These are phyloP conservation scores for Chrysodeixis includens DNA, from an alignment of 2,888 invertebrate species.

Conservation along the genomic window DNA sequence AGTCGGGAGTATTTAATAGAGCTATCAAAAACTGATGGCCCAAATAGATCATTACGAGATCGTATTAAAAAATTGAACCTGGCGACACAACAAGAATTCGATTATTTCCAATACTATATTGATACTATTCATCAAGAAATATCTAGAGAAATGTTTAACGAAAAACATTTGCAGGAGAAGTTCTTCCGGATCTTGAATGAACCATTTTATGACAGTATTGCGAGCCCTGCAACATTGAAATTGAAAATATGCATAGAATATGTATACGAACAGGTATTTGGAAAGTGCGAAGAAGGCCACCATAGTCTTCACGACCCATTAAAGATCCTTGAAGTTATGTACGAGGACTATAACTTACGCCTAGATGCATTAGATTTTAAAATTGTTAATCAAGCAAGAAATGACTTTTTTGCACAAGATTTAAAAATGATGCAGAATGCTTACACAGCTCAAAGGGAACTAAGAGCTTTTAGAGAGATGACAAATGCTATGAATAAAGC, in stretches of 20 bases:
- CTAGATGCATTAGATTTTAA: constrained; percentile 83
- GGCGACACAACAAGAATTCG: constrained; percentile 77
- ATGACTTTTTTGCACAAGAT: constrained; percentile 82
- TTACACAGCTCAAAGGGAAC: constrained; percentile 79
- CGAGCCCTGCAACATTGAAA: constrained; percentile 79
- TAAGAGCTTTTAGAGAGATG: constrained; percentile 82
- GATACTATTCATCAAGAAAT: constrained; percentile 77
- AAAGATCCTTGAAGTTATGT: constrained; percentile 85
- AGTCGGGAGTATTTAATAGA: constrained; percentile 84
- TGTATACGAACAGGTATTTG: constrained; percentile 84
- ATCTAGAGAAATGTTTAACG: constrained; percentile 77
- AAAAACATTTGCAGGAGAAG: constrained; percentile 78
- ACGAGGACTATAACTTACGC: constrained; percentile 83
- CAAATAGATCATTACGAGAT: constrained; percentile 73
- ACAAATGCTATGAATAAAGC: constrained; percentile 85
- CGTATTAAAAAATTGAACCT: constrained; percentile 77
- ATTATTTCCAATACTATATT: constrained; percentile 84
- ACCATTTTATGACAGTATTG: constrained; percentile 80
- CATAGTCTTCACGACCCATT: constrained; percentile 81
- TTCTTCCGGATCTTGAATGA: constrained; percentile 82
- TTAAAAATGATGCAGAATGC: constrained; percentile 83
- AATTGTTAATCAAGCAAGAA: constrained; percentile 80
- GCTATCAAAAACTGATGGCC: constrained; percentile 78
- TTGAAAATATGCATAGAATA: constrained; percentile 85
- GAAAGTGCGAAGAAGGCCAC: constrained; percentile 86